Evolutionary conservation across 1,140 invertebrate genomes (phyloP), one percentile per base, ranked within the genome.

Genomic region (Popillia japonica): DNA sequence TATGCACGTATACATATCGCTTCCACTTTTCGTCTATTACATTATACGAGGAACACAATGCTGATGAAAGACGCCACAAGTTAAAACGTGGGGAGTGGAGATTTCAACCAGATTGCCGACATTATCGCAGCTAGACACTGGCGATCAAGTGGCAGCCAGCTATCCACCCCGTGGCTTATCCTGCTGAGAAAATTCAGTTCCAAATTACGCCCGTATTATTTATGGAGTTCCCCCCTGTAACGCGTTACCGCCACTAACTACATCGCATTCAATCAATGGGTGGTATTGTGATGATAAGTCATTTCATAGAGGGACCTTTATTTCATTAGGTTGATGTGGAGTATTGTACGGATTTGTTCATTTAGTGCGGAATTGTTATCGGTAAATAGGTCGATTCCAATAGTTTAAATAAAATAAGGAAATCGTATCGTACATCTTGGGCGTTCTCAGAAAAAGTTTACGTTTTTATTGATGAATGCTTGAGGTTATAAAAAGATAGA

Each of bases 111-210:
- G 61, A 68, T 68, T 68, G 22, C 61, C 27, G 20, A 23, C 27
- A 68, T 68, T 68, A 68, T 22, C 61, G 22, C 61, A 22, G 59
- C 59, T n/a, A 23, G 59, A 64, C 9, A 4, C 17, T 22, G 22
- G 20, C 22, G 9, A 48, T 64, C 59, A 64, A 64, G 59, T 10
- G 59, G 59, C 22, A 22, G 8, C 23, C 0, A 10, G 20, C 61
- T 7, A 48, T 48, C 10, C 61, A 55, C 48, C 48, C 48, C 14
- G 48, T n/a, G 11, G 61, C 20, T 68, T 22, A 7, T 34, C 61
- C 61, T 22, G 61, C 61, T 68, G 61, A 68, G 61, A 68, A 68
- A 68, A 68, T 68, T 68, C 22, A 14, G 27, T 23, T 68, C 61
- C 20, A 34, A 68, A 68, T 68, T 68, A 68, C 61, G 61, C 22